phyloP scores from a whole-genome alignment of 2,888 invertebrate genomes.

The Dione vanillae region DNA sequence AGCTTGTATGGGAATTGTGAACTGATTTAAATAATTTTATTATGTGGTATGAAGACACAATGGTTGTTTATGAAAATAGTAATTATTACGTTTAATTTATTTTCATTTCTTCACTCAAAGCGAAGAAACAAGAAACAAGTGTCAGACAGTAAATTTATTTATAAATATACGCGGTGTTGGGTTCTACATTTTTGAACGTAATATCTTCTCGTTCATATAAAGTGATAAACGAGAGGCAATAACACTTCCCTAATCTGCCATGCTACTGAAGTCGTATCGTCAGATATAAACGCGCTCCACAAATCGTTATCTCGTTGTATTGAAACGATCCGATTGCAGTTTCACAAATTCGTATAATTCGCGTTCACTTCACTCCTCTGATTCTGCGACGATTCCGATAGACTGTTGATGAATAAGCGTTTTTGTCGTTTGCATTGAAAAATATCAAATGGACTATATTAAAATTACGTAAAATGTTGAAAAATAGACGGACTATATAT shows the following conservation, averaged over 20 bases:
- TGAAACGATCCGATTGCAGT: constrained; percentile 18
- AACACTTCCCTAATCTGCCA: neutral
- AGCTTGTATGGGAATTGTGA: constrained; percentile 1
- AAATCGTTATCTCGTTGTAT: constrained; percentile 15
- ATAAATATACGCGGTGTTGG: too few relatives aligned
- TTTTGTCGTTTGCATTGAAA: constrained; percentile 18
- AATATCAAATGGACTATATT: neutral
- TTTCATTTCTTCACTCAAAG: too few relatives aligned
- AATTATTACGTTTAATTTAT: too few relatives aligned
- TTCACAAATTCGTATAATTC: constrained; percentile 25
- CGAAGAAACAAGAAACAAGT: too few relatives aligned
- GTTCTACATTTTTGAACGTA: too few relatives aligned
- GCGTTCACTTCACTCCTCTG: constrained; percentile 9
- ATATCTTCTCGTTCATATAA: neutral
- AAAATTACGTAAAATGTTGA: neutral
- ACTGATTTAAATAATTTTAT: constrained; percentile 18
- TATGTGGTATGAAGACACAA: too few relatives aligned
- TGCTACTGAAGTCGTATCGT: constrained; percentile 8
- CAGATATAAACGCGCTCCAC: neutral
- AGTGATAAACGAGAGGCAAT: neutral
- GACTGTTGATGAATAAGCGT: constrained; percentile 9
- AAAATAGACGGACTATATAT: too few relatives aligned
- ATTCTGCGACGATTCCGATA: constrained; percentile 13
- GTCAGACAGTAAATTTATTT: too few relatives aligned
- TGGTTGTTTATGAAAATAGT: neutral